phyloP scores from a whole-genome alignment of 2,797 vertebrate species.

The Carapus acus region DNA sequence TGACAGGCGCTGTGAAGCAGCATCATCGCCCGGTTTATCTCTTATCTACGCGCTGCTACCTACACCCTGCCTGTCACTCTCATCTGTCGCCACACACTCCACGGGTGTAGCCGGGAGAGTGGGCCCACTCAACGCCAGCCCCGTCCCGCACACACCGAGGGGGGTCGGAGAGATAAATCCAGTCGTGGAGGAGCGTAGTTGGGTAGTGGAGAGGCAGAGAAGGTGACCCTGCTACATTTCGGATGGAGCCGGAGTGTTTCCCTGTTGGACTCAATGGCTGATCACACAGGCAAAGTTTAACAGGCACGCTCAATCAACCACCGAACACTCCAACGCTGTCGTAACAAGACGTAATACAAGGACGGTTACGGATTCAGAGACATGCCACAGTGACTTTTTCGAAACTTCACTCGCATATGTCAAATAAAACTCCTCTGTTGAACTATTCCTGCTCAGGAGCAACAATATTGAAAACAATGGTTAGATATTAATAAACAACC shows the following conservation, averaged over 20 bases:
- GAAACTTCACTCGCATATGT: no score
- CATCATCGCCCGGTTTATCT: constrained; percentile 53
- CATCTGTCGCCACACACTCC: constrained; percentile 50
- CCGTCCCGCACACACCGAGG: neutral
- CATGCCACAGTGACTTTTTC: no score
- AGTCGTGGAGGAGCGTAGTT: neutral
- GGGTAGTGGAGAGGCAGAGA: neutral
- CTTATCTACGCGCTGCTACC: constrained; percentile 48
- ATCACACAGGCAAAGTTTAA: constrained; percentile 43
- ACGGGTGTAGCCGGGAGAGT: neutral
- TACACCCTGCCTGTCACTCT: constrained; percentile 67
- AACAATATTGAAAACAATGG: no score
- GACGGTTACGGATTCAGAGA: no score
- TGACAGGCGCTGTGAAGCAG: constrained; percentile 51
- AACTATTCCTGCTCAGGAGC: no score
- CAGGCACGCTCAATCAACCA: constrained; percentile 55
- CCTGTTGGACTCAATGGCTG: constrained; percentile 42
- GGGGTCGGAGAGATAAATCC: rapidly evolving
- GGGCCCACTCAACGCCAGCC: constrained; percentile 6
- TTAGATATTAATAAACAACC: no score
- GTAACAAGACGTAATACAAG: no score
- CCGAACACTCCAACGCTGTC: constrained; percentile 16
- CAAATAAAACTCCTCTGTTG: no score
- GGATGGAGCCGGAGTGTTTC: neutral
- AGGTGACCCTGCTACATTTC: constrained; percentile 59